Evolutionary conservation across 2,113 vertebrate species (phyloP).

Genomic region (Psammodynastes pulverulentus): DNA sequence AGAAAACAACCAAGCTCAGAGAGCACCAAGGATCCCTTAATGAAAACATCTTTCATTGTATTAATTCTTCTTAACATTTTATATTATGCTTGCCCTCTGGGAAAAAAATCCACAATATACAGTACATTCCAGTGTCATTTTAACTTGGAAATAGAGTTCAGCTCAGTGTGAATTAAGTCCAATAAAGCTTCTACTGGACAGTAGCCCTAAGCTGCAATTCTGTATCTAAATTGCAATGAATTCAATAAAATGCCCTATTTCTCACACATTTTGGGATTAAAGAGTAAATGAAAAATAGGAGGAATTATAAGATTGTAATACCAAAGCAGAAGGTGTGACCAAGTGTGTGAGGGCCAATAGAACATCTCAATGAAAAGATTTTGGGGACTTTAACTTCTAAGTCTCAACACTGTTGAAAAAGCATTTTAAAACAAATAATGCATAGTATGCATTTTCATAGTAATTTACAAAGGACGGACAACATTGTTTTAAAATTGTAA

Average conservation of each 20-base stretch:
- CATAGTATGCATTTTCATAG: not conserved
- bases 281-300: not conserved
- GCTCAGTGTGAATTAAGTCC: not conserved
- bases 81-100: not conserved
- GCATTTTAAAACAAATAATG: not conserved
- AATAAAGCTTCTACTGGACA: not conserved
- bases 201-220: not conserved
- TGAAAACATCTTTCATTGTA: not conserved
- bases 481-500: not conserved
- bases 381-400: not conserved
- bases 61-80: not conserved
- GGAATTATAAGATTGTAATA: not conserved
- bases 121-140: not conserved
- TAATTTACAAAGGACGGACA: not conserved
- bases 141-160: not conserved
- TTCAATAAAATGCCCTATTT: not conserved
- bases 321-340: not conserved
- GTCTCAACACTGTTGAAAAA: not conserved
- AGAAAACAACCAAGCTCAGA: not conserved
- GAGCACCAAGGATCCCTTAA: not conserved
- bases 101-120: not conserved
- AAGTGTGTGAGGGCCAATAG: not conserved
- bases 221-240: not conserved
- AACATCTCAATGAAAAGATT: not conserved
- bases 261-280: not conserved